These are phyloP conservation scores for Muraenolepis orangiensis DNA, from an alignment of 2,797 vertebrate species.

Conservation along the genomic window DNA sequence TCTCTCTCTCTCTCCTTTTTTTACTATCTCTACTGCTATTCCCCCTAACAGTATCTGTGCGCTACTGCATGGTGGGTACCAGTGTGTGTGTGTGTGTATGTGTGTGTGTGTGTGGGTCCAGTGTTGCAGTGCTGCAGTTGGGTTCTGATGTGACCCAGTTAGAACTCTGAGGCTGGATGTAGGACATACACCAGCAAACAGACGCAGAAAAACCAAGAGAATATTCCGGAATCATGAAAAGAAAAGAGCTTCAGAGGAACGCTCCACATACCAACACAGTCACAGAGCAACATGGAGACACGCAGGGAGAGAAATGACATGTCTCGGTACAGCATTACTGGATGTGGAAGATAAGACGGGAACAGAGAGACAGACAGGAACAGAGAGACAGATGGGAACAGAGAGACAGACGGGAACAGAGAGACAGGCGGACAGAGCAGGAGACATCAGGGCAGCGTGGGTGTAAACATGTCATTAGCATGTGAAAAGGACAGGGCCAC, in stretches of 20 bases:
- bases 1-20: slow-evolving; percentile 11
- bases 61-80: not conserved
- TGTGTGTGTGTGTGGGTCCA: slow-evolving; percentile 21
- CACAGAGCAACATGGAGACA: not conserved
- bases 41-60: not conserved
- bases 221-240: slow-evolving; percentile 24
- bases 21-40: not conserved
- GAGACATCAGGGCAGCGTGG: not conserved
- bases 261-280: not conserved
- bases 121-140: slow-evolving; percentile 45
- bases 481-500: slow-evolving; percentile 24
- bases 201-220: slow-evolving; percentile 14
- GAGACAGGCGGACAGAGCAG: not conserved
- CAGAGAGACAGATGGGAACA: not conserved
- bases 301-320: not conserved
- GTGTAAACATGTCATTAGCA: slow-evolving; percentile 21
- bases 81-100: slow-evolving; percentile 7
- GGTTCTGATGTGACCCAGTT: slow-evolving; percentile 60
- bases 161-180: slow-evolving; percentile 43
- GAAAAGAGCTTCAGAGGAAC: not conserved
- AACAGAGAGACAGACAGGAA: too few species aligned
- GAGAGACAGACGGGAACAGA: not conserved
- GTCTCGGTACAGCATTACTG: too few species aligned
- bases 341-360: too few species aligned
- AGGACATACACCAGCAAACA: slow-evolving; percentile 43